Base-by-base conservation (phyloP, 2,888 invertebrate species). In the Blastobasis adustella region DNA sequence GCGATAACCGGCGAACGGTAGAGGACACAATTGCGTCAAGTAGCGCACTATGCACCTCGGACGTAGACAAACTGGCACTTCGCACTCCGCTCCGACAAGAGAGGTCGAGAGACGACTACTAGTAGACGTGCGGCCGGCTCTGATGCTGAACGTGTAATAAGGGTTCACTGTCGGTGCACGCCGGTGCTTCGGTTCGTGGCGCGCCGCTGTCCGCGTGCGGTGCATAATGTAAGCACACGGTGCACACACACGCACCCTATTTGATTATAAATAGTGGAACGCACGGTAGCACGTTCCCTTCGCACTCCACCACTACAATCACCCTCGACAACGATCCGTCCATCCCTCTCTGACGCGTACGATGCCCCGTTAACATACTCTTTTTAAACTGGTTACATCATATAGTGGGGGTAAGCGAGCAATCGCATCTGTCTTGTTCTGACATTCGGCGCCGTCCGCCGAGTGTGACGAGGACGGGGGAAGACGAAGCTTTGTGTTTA, bases 221-320 rank as follows among this genome's bases (percentile, higher is more conserved):
- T 86, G 87, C 84, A 88, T 84, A 81, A 76, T 71, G 84, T 86
- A 67, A 71, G 70, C 69, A 79, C 76, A 77, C 76, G 73, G 73
- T 79, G 74, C 83, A 80, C 85, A 86, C 85, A 65, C 63, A 62
- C 58, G 56, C 67, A 65, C 64, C 66, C 72, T 76, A 82, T 86
- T 86, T 82, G 81, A 87, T 86, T 86, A 87, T 84, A 87, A 87
- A 87, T 85, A 86, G 86, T 85, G 74, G 79, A 86, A 83, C 86
- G 83, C 86, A 86, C 88, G 79, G 88, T 86, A 87, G 87, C 87
- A 83, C 82, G 85, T 80, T 86, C 84, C 85, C 84, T 87, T 87
- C 82, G 82, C 79, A 82, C 82, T 84, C 76, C 63, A 79, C 80
- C 74, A 77, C 82, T 74, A 81, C 81, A 80, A 82, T 80, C 80